Percentiles rank a stretch among this genome's conserved stretches.
Conservation (phyloP, 2,797 vertebrate species). For the Triplophysa yarkandensis region DNA sequence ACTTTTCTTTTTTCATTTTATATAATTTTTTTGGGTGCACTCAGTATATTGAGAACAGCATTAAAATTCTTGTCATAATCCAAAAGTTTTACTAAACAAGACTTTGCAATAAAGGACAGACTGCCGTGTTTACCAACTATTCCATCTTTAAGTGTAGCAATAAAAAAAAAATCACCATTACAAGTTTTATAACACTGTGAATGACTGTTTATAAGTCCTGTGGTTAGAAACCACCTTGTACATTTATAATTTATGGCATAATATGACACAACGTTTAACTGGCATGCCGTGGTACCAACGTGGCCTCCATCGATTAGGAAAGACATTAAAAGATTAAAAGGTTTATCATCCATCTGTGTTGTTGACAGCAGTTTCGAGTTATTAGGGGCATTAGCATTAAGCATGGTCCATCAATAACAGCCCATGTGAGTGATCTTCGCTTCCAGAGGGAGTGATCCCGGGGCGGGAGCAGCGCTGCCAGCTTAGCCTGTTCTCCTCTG, state of each 20-base stretch:
- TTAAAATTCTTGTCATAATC: conserved; percentile 7
- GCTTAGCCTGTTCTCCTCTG: conserved; percentile 41
- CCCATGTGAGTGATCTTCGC: conserved; percentile 68
- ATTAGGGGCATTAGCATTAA: conserved; percentile 77
- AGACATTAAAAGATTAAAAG: conserved; percentile 77
- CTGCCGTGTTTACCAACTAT: not conserved
- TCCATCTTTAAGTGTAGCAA: not conserved
- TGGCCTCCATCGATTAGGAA: conserved; percentile 63
- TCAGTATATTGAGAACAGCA: conserved; percentile 14
- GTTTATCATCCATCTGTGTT: conserved; percentile 66
- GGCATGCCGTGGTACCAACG: conserved; percentile 42
- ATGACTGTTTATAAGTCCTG: not conserved
- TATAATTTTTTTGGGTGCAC: conserved; percentile 24
- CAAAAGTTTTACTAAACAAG: not conserved
- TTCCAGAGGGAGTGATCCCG: conserved; percentile 62
- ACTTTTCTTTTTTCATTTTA: conserved; percentile 17
- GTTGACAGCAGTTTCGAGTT: conserved; percentile 73
- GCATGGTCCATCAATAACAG: conserved; percentile 75
- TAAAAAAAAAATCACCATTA: conserved; percentile 19
- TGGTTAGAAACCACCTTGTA: not conserved
- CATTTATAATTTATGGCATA: conserved; percentile 35
- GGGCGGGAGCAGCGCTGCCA: conserved; percentile 54
- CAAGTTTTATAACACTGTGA: not conserved
- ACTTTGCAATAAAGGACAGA: not conserved
- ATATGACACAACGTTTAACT: conserved; percentile 56